Evolutionary conservation across 1,140 invertebrate species (phyloP), one percentile per base, ranked within the genome.

Genomic region (Ceratina calcarata): DNA sequence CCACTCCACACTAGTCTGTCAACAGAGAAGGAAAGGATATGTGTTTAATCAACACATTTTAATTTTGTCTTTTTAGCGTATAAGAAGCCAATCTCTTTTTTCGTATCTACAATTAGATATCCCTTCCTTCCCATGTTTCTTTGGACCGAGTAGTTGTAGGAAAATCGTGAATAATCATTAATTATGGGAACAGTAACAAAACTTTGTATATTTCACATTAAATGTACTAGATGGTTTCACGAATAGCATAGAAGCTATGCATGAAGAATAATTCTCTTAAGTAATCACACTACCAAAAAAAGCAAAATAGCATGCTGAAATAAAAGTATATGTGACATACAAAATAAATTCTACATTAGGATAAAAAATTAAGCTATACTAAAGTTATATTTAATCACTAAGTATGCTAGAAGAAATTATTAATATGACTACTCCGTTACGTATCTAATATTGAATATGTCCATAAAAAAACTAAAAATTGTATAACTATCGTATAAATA

Each of bases 1-100:
- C 91, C 91, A 90, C 90, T 89, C 88, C 87, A 89, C 90, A 91
- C 89, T 92, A 89, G 91, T 95, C 95, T 95, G 95, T 94, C 94
- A 95, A 95, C 94, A 95, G 93, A 94, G 94, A 95, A 94, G 94
- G 94, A 95, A 95, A 94, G 94, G 94, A 94, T 93, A 93, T 94
- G 92, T 94, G 91, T 93, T 92, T 91, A 90, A 89, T 90, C 84
- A 86, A 91, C 90, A 91, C 88, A 89, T 89, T 78, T 86, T 85
- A 49, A 68, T 84, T 82, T 87, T 84, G 88, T 22, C 81, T 51
- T 85, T 87, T 86, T 77, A 72, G 79, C 81, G 78, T 70, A 83
- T 24, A 73, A 81, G 80, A 88, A 87, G 85, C 82, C 86, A 84
- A 88, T 86, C 83, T 84, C 85, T 45, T 45, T 45, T 10, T 7